A percentile compares a stretch with the other conserved stretches of the same genome.
Conservation (phyloP, 2,797 vertebrate species). For the Steatocranus sp. region DNA sequence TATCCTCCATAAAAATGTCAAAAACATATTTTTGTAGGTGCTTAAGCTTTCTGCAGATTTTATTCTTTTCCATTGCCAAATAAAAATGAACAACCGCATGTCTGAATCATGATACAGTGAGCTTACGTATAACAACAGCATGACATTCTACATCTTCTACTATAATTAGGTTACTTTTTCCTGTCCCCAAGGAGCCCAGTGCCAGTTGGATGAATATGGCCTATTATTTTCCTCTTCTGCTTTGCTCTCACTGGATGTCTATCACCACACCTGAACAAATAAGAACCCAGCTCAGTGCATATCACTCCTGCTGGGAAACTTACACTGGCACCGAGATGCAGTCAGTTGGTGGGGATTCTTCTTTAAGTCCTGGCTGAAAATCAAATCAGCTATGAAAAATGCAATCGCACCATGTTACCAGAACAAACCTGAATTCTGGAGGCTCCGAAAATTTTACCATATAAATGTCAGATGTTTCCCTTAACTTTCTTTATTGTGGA, state of each 20-base stretch:
- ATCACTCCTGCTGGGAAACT: slow-evolving; percentile 18
- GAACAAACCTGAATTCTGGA: not conserved
- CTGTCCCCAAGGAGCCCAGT: slow-evolving; percentile 23
- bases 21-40: not conserved
- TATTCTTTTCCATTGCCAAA: not conserved
- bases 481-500: not conserved
- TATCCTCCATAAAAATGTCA: not conserved
- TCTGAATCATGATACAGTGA: slow-evolving; percentile 24
- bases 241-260: slow-evolving; percentile 34
- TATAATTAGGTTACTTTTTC: slow-evolving; percentile 52
- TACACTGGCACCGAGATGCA: slow-evolving; percentile 13
- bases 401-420: not conserved
- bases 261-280: slow-evolving; percentile 55
- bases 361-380: slow-evolving; percentile 29
- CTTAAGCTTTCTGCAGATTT: not conserved
- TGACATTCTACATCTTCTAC: slow-evolving; percentile 23
- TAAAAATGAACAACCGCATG: slow-evolving; percentile 7
- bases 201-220: slow-evolving; percentile 43
- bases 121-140: slow-evolving; percentile 15
- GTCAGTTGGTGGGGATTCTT: slow-evolving; percentile 28
- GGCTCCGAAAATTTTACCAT: not conserved
- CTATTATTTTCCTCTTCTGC: slow-evolving; percentile 39
- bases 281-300: slow-evolving; percentile 27
- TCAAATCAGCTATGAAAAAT: not conserved
- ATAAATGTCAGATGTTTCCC: not conserved